Evolutionary conservation across 2,797 vertebrate species (phyloP).

Genomic region (Passerculus sandwichensis): DNA sequence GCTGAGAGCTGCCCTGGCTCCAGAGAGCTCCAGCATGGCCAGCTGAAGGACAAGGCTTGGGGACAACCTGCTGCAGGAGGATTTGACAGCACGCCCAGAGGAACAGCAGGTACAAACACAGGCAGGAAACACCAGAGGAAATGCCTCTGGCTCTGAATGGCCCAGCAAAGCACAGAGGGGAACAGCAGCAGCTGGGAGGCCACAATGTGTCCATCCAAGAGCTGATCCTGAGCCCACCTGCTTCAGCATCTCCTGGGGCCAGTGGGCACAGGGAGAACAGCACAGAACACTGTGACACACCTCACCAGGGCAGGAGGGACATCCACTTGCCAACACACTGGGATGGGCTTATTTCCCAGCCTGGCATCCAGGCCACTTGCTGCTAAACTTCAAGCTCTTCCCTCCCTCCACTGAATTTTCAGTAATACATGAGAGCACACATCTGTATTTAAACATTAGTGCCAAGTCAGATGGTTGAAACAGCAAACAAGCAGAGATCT

Average conservation of each 20-base stretch:
- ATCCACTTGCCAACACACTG: neutral
- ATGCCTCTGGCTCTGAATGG: neutral
- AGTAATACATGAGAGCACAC: fast-evolving
- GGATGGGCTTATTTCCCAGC: neutral
- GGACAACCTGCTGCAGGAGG: neutral
- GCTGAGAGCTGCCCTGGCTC: neutral
- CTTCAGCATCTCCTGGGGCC: neutral
- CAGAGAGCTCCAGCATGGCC: neutral
- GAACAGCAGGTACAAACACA: neutral
- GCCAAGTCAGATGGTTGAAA: neutral
- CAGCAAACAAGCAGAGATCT: neutral
- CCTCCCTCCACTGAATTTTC: fast-evolving
- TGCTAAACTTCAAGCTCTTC: neutral
- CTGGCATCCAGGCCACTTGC: neutral
- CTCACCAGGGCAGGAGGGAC: neutral
- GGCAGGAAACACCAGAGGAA: neutral
- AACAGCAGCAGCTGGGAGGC: neutral
- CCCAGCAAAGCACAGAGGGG: neutral
- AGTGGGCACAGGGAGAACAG: neutral
- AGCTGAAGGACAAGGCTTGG: neutral
- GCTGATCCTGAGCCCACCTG: neutral
- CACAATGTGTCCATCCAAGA: fast-evolving
- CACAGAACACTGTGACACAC: neutral
- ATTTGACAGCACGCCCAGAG: neutral
- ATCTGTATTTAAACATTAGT: neutral